These are phyloP conservation scores for Temnothorax unifasciatus DNA, from an alignment of 2,888 invertebrate genomes.

Conservation along the genomic window DNA sequence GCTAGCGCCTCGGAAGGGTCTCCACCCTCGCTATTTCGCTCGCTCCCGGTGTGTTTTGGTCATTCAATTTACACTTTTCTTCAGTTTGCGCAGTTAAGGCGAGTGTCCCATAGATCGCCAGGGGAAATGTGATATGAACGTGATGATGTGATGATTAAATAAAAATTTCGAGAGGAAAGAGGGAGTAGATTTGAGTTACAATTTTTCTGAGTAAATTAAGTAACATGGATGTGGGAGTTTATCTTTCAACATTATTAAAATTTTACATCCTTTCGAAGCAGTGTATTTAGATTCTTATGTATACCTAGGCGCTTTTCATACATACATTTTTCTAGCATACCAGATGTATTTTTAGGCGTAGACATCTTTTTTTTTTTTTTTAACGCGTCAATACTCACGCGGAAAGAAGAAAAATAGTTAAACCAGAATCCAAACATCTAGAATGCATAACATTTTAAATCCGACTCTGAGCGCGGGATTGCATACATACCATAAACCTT, in stretches of 20 bases:
- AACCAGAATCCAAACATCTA: constrained; percentile 33
- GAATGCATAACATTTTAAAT: constrained; percentile 43
- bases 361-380: constrained; percentile 11
- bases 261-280: background rate
- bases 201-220: constrained; percentile 17
- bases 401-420: background rate
- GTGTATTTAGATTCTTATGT: background rate
- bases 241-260: background rate
- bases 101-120: background rate
- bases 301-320: background rate
- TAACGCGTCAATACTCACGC: background rate
- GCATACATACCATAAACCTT: constrained; percentile 36
- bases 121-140: constrained; percentile 7
- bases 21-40: constrained; percentile 5
- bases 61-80: constrained; percentile 65
- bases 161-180: background rate
- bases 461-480: constrained; percentile 16
- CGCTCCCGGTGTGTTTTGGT: constrained; percentile 32
- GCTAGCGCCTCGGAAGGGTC: constrained; percentile 55
- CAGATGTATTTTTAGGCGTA: background rate
- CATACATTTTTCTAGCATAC: background rate
- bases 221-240: background rate
- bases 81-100: constrained; percentile 3
- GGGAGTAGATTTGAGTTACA: background rate
- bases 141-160: constrained; percentile 21